A percentile compares a stretch with the other conserved stretches of the same genome.
Evolutionary conservation across 1,140 invertebrate genomes (phyloP).

Genomic region (Aphelinus certus): DNA sequence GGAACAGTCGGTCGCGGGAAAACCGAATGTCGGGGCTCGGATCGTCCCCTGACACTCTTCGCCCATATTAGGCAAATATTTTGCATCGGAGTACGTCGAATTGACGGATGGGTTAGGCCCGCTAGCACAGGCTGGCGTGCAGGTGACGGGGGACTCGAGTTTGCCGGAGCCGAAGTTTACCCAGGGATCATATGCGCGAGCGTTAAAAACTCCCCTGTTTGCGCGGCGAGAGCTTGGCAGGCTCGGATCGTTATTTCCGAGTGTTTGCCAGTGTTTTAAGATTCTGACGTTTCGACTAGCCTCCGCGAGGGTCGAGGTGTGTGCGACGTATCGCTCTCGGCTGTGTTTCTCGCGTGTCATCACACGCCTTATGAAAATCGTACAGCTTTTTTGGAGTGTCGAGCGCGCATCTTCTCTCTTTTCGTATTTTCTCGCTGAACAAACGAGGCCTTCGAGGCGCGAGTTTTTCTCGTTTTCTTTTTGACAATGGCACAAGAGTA

Average conservation of each 20-base stretch:
- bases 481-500: no score
- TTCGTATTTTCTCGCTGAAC: no score
- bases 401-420: no score
- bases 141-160: no score
- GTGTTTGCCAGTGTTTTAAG: conserved; percentile 60
- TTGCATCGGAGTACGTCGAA: conserved; percentile 18
- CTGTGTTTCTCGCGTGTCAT: conserved; percentile 46
- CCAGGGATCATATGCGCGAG: conserved; percentile 55
- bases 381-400: no score
- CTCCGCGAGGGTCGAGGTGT: conserved; percentile 23
- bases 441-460: no score
- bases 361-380: conserved; percentile 35
- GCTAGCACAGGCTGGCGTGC: conserved; percentile 11
- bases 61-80: conserved; percentile 36
- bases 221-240: conserved; percentile 36
- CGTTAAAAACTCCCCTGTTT: conserved; percentile 61
- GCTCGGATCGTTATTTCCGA: conserved; percentile 57
- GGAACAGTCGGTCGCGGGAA: conserved; percentile 26
- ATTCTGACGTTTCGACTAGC: conserved; percentile 60
- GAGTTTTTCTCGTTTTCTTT: no score
- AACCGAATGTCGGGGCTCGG: no score
- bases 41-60: conserved; percentile 19
- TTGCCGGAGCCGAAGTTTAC: conserved; percentile 47
- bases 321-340: conserved; percentile 30
- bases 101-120: conserved; percentile 23